Conservation (phyloP, 2,797 vertebrate species). For the Hipposideros larvatus region DNA sequence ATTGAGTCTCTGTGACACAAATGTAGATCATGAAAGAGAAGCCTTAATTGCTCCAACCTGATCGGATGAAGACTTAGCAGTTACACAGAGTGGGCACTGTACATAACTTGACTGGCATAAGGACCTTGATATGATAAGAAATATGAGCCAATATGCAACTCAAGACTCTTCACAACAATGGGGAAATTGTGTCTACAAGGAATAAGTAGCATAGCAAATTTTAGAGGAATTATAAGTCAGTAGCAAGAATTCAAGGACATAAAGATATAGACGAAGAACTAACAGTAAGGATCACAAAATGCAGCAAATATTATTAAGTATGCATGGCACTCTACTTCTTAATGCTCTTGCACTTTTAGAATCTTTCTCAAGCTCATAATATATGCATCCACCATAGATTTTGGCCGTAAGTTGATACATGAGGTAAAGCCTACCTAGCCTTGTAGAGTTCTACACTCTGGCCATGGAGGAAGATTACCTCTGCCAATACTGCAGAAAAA, state of each 20-base stretch:
- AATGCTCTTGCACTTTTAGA: not conserved
- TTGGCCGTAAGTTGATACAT: not conserved
- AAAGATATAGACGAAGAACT: not conserved
- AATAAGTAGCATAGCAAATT: not conserved
- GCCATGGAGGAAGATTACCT: not conserved
- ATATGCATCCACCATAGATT: not conserved
- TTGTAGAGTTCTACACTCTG: not conserved
- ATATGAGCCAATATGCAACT: not conserved
- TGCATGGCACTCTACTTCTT: not conserved
- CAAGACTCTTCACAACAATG: not conserved
- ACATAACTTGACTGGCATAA: not conserved
- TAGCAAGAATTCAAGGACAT: not conserved
- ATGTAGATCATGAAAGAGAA: not conserved
- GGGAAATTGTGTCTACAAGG: not conserved
- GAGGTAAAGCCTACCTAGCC: not conserved
- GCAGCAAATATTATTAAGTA: not conserved
- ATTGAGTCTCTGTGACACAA: not conserved
- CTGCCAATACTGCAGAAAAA: not conserved
- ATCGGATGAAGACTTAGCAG: not conserved
- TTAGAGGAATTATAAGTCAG: not conserved
- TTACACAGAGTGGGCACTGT: rapidly evolving
- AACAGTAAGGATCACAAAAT: not conserved
- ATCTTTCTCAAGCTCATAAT: not conserved
- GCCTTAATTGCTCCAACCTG: not conserved
- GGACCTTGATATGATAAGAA: not conserved